phyloP scores from a whole-genome alignment of 2,113 vertebrate species.

The Tachysurus fulvidraco region DNA sequence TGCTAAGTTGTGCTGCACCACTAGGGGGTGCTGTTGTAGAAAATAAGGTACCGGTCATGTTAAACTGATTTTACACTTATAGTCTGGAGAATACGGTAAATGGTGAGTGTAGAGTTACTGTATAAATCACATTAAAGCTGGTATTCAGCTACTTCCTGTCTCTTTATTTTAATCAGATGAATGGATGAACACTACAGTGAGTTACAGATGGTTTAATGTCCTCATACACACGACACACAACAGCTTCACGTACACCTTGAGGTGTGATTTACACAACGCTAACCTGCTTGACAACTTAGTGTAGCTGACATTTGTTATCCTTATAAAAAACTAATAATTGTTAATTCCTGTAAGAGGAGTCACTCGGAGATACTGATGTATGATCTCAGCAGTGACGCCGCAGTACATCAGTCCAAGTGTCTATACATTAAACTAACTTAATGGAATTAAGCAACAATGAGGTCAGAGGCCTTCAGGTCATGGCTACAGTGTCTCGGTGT shows the following conservation, averaged over 20 bases:
- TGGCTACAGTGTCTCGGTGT: too few species aligned
- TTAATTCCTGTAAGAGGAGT: too few species aligned
- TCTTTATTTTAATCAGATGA: not conserved
- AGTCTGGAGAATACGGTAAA: conserved; percentile 1
- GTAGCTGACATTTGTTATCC: too few species aligned
- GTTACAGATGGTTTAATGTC: not conserved
- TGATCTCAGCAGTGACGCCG: not conserved
- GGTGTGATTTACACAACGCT: not conserved
- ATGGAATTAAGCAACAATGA: too few species aligned
- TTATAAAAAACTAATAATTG: too few species aligned
- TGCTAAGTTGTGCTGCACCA: not conserved
- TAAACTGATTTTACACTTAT: not conserved
- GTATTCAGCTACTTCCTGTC: not conserved
- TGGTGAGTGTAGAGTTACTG: conserved; percentile 52
- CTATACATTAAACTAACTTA: too few species aligned
- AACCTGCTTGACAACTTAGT: not conserved
- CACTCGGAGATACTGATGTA: not conserved
- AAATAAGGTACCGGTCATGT: not conserved
- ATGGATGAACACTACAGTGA: not conserved
- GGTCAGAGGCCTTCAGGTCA: too few species aligned
- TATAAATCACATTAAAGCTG: conserved; percentile 54
- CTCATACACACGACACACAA: not conserved
- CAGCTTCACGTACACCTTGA: not conserved
- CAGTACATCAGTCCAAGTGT: not conserved
- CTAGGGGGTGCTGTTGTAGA: not conserved